Conservation (phyloP, 1,140 invertebrate species). For the Hydropsyche tenuis region DNA sequence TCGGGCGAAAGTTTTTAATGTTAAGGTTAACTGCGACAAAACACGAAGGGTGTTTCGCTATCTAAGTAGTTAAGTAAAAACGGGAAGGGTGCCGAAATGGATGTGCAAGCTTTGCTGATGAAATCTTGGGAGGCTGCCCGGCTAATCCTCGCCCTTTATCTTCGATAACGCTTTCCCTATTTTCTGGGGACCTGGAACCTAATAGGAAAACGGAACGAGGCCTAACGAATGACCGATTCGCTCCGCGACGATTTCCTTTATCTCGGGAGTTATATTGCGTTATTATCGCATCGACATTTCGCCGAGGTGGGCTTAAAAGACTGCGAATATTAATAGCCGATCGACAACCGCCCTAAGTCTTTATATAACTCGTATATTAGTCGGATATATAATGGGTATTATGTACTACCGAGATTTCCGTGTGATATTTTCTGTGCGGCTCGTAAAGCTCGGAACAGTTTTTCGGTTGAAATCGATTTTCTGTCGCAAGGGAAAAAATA, state of each 20-base stretch:
- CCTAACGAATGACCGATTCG: conserved; percentile 13
- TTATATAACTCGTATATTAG: no score
- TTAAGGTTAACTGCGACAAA: conserved; percentile 27
- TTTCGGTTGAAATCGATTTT: conserved; percentile 21
- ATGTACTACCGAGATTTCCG: not conserved
- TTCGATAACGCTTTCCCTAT: conserved; percentile 22
- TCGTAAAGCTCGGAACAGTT: not conserved
- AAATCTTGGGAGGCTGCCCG: conserved; percentile 19
- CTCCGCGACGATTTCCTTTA: conserved; percentile 10
- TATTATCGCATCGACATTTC: conserved; percentile 23
- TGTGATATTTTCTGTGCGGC: not conserved
- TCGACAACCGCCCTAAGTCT: not conserved
- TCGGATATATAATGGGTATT: no score
- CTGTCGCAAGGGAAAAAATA: not conserved
- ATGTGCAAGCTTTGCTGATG: conserved; percentile 27
- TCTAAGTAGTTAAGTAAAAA: not conserved
- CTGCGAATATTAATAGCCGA: conserved; percentile 18
- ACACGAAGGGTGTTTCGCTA: conserved; percentile 3
- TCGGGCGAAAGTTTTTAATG: conserved; percentile 19
- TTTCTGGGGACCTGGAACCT: not conserved
- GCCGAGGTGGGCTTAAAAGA: conserved; percentile 2
- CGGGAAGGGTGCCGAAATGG: not conserved
- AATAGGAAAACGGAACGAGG: no score
- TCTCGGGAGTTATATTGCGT: conserved; percentile 1
- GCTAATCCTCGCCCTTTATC: conserved; percentile 17